Conservation (phyloP, 2,797 vertebrate species). For the Enteromius thamalakanensis region DNA sequence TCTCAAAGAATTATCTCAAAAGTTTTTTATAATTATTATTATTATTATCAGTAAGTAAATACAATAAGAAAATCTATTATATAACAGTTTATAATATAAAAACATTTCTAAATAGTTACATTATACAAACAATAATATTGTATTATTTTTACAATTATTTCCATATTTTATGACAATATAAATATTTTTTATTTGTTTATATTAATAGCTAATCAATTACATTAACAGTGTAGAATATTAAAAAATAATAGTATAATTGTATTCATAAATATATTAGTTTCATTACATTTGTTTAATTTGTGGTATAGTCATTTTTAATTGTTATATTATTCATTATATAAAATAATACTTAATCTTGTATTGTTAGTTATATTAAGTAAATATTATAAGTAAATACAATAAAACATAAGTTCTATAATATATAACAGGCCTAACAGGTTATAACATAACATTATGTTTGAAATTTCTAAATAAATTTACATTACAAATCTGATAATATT, state of each 20-base stretch:
- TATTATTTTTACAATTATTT: neutral
- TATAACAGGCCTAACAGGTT: no score
- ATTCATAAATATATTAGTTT: neutral
- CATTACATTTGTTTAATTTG: neutral
- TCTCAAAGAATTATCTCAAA: neutral
- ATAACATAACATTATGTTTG: no score
- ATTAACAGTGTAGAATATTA: neutral
- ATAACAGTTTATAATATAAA: no score
- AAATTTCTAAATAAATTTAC: no score
- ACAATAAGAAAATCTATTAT: no score
- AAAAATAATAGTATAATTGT: neutral
- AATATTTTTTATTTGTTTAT: neutral
- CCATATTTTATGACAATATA: neutral
- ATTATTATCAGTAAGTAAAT: neutral
- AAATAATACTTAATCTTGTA: neutral
- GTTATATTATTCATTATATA: neutral
- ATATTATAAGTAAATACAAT: no score
- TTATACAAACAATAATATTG: neutral
- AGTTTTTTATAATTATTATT: no score
- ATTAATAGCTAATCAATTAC: neutral
- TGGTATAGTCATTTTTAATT: neutral
- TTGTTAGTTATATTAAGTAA: no score
- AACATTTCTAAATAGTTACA: neutral
- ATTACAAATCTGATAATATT: no score
- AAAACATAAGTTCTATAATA: no score